Evolutionary conservation across 1,140 invertebrate genomes (phyloP).

Genomic region (Forficula auricularia): DNA sequence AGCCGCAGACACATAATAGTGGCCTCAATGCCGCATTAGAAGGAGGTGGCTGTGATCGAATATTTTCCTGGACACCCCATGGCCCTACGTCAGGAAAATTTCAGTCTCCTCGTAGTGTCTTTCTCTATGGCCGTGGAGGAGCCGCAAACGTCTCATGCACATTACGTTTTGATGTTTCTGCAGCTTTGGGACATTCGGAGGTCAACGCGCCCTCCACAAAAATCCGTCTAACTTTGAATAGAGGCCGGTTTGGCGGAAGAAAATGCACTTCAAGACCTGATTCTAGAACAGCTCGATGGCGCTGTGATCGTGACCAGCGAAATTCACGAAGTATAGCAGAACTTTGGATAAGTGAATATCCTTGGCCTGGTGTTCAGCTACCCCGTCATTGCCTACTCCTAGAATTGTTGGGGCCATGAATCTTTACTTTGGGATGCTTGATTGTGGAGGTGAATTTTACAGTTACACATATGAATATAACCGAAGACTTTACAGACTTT

Average conservation of each 20-base stretch:
- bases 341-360: conserved; percentile 50
- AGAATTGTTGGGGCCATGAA: conserved; percentile 39
- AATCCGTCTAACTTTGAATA: conserved; percentile 38
- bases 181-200: conserved; percentile 31
- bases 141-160: conserved; percentile 53
- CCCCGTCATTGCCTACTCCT: conserved; percentile 56
- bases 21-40: conserved; percentile 22
- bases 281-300: conserved; percentile 41
- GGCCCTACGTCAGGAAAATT: conserved; percentile 37
- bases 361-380: conserved; percentile 46
- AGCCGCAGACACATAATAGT: conserved; percentile 12
- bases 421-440: conserved; percentile 40
- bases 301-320: conserved; percentile 27
- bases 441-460: conserved; percentile 53
- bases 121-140: conserved; percentile 63
- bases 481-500: conserved; percentile 62
- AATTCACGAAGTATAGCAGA: conserved; percentile 27
- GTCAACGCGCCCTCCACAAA: conserved; percentile 20
- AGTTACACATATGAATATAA: conserved; percentile 60
- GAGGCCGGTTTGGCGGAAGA: conserved; percentile 46
- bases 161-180: conserved; percentile 45
- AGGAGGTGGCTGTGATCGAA: conserved; percentile 10
- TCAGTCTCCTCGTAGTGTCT: conserved; percentile 57
- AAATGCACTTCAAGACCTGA: conserved; percentile 44
- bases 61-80: conserved; percentile 14